Percentiles rank a stretch among this genome's conserved stretches.
phyloP scores from a whole-genome alignment of 2,113 vertebrate species.

The Carassius gibelio region DNA sequence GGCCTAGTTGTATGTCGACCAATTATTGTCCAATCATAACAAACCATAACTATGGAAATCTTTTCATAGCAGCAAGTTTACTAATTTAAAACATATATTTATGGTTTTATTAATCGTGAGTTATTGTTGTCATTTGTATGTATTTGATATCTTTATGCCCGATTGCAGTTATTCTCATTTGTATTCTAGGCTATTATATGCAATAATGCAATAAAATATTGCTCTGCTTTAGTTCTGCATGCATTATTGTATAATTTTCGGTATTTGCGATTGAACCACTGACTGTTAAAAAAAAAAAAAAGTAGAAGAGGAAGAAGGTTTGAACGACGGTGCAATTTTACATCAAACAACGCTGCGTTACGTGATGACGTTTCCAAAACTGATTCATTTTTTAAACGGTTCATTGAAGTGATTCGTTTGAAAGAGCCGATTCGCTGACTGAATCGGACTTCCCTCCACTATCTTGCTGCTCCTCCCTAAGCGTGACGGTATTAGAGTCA shows the following conservation, averaged over 20 bases:
- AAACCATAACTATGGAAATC: neutral
- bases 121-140: too few relatives aligned
- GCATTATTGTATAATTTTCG: neutral
- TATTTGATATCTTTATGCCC: too few relatives aligned
- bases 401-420: neutral
- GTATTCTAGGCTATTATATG: too few relatives aligned
- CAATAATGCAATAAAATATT: too few relatives aligned
- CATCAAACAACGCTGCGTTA: neutral
- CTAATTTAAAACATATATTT: neutral
- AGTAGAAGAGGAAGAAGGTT: too few relatives aligned
- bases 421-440: neutral
- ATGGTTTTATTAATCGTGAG: neutral
- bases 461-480: conserved; percentile 8
- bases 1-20: too few relatives aligned
- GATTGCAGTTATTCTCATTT: neutral
- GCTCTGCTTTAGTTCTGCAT: neutral
- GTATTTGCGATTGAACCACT: neutral
- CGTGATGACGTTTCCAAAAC: neutral
- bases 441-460: neutral
- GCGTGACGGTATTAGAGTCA: neutral
- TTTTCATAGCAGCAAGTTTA: neutral
- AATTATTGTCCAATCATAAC: too few relatives aligned
- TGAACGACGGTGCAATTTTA: neutral
- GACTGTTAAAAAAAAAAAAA: too few relatives aligned
- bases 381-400: neutral